Percentiles rank a stretch among this genome's conserved stretches.
phyloP scores from a whole-genome alignment of 2,888 invertebrate genomes.

The Cremastinae sp. region DNA sequence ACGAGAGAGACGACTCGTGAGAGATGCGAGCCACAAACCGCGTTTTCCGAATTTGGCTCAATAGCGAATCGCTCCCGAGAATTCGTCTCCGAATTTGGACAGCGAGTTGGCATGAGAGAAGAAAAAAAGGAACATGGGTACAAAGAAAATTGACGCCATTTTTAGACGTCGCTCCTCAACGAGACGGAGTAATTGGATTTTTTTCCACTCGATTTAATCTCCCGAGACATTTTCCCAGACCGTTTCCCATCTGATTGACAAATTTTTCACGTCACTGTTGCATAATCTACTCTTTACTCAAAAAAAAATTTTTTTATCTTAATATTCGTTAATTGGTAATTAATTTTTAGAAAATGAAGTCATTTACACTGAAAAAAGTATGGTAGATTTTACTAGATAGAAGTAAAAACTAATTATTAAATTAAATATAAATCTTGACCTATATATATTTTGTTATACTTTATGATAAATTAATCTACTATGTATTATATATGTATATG shows the following conservation, averaged over 20 bases:
- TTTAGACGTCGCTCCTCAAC: not conserved
- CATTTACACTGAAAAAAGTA: no score
- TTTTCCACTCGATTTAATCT: slow-evolving; percentile 13
- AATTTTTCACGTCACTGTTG: no score
- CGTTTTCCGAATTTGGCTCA: slow-evolving; percentile 46
- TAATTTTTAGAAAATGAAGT: not conserved
- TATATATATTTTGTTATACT: no score
- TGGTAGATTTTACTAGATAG: no score
- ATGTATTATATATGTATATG: no score
- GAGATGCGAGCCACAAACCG: slow-evolving; percentile 24
- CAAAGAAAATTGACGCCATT: slow-evolving; percentile 30
- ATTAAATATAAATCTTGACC: no score
- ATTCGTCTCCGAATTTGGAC: slow-evolving; percentile 28
- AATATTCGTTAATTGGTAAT: not conserved
- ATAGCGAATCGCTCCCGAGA: slow-evolving; percentile 27
- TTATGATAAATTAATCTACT: no score
- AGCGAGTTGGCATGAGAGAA: slow-evolving; percentile 26
- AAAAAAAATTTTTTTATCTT: not conserved
- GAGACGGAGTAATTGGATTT: slow-evolving; percentile 3
- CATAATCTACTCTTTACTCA: no score
- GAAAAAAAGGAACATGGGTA: slow-evolving; percentile 2
- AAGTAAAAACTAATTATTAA: no score
- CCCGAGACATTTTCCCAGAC: not conserved
- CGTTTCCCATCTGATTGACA: not conserved
- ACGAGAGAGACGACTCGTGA: slow-evolving; percentile 12